Percentiles rank a stretch among this genome's conserved stretches.
phyloP scores from a whole-genome alignment of 1,140 invertebrate species.

The Orussus abietinus region DNA sequence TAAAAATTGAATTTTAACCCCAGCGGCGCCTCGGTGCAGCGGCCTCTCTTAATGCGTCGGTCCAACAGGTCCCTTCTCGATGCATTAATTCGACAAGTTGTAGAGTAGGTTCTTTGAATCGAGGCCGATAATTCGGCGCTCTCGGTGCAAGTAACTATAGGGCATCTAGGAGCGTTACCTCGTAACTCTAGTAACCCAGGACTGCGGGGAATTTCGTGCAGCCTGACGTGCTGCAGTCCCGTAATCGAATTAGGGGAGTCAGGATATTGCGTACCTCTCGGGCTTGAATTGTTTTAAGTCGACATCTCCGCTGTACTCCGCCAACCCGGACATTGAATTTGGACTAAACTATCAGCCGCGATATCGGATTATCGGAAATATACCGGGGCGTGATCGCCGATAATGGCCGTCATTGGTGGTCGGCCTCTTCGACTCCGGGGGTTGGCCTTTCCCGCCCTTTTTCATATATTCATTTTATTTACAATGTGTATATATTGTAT shows the following conservation, averaged over 20 bases:
- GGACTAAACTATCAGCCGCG: conserved; percentile 45
- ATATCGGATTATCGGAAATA: conserved; percentile 44
- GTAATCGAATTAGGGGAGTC: conserved; percentile 52
- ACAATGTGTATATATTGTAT: too few relatives aligned
- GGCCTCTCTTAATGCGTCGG: background rate
- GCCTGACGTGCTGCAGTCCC: conserved; percentile 28
- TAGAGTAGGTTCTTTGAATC: conserved; percentile 50
- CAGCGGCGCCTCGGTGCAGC: background rate
- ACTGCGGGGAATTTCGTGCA: conserved; percentile 1
- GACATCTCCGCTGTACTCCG: conserved; percentile 44
- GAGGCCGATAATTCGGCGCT: conserved; percentile 49
- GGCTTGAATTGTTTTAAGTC: conserved; percentile 53
- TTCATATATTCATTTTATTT: too few relatives aligned
- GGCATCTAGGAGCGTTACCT: too few relatives aligned
- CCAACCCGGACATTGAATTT: conserved; percentile 52
- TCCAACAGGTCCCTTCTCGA: too few relatives aligned
- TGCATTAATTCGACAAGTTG: conserved; percentile 53
- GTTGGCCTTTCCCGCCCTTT: too few relatives aligned
- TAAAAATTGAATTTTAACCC: too few relatives aligned
- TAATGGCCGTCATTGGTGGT: conserved; percentile 1
- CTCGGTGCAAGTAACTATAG: too few relatives aligned
- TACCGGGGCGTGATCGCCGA: background rate
- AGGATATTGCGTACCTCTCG: conserved; percentile 52
- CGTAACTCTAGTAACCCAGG: too few relatives aligned
- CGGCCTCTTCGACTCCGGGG: too few relatives aligned